Evolutionary conservation across 2,113 vertebrate species (phyloP).

Genomic region (Cottus gobio): DNA sequence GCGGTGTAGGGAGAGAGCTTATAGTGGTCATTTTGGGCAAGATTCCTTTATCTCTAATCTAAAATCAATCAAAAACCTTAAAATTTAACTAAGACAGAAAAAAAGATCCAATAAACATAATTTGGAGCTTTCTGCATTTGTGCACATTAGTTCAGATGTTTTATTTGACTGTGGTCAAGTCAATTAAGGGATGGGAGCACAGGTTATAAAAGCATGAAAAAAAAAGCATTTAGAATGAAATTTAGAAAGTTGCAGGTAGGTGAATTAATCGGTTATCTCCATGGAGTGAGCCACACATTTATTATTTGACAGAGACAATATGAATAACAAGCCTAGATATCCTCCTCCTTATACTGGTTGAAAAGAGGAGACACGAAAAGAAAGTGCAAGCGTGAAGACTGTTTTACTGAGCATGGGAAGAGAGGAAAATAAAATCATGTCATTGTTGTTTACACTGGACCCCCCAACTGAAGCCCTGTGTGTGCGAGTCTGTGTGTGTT

Average conservation of each 20-base stretch:
- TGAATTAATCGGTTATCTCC: constrained; percentile 13
- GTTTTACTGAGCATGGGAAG: constrained; percentile 42
- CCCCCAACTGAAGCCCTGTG: constrained; percentile 32
- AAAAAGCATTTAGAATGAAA: constrained; percentile 1
- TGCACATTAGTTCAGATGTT: constrained; percentile 12
- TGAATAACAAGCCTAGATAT: background rate
- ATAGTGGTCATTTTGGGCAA: constrained; percentile 3
- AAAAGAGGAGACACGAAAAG: constrained; percentile 28
- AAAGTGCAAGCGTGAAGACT: constrained; percentile 34
- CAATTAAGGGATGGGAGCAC: background rate
- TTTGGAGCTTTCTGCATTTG: constrained; percentile 10
- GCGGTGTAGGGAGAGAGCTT: constrained; percentile 5
- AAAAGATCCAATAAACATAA: background rate
- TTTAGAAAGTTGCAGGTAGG: background rate
- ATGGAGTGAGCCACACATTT: background rate
- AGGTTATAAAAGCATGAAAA: background rate
- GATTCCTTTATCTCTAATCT: constrained; percentile 23
- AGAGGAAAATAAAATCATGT: constrained; percentile 69
- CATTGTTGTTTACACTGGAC: constrained; percentile 62
- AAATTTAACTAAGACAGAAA: background rate
- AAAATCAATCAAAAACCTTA: constrained; percentile 4
- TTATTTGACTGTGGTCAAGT: background rate
- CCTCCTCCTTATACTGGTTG: constrained; percentile 2
- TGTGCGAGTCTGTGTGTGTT: constrained; percentile 55
- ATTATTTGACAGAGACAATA: constrained; percentile 5